These are phyloP conservation scores for Hydropotes inermis DNA, from an alignment of 2,113 vertebrate genomes.

Conservation along the genomic window DNA sequence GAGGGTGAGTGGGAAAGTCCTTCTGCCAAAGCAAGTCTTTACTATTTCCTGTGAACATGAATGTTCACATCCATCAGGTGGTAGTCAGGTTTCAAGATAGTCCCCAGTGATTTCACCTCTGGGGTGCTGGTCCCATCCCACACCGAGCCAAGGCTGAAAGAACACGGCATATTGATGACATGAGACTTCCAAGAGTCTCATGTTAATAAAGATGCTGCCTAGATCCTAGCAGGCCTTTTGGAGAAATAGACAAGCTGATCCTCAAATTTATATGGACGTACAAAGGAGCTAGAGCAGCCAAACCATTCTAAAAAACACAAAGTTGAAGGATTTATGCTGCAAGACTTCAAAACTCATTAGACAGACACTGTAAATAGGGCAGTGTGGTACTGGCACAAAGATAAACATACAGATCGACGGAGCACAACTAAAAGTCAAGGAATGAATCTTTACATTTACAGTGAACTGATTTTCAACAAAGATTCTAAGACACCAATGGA, in stretches of 20 bases:
- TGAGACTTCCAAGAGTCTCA: neutral
- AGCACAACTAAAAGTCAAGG: neutral
- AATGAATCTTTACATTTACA: neutral
- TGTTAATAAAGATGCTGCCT: neutral
- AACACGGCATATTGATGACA: rapidly evolving
- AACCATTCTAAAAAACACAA: neutral
- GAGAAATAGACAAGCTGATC: neutral
- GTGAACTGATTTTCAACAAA: neutral
- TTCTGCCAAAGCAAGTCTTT: neutral
- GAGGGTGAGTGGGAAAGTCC: neutral
- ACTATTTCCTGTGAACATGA: rapidly evolving
- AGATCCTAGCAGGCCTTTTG: neutral
- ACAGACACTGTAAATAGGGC: neutral
- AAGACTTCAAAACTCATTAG: neutral
- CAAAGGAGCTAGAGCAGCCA: neutral
- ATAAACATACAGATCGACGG: neutral
- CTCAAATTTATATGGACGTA: neutral
- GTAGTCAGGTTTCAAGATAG: rapidly evolving
- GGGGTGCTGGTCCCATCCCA: neutral
- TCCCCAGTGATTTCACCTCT: neutral
- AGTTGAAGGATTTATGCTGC: neutral
- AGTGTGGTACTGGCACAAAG: rapidly evolving
- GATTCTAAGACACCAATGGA: neutral
- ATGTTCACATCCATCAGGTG: rapidly evolving
- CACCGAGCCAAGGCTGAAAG: neutral